Evolutionary conservation across 2,888 invertebrate species (phyloP).

Genomic region (Junonia oenone): DNA sequence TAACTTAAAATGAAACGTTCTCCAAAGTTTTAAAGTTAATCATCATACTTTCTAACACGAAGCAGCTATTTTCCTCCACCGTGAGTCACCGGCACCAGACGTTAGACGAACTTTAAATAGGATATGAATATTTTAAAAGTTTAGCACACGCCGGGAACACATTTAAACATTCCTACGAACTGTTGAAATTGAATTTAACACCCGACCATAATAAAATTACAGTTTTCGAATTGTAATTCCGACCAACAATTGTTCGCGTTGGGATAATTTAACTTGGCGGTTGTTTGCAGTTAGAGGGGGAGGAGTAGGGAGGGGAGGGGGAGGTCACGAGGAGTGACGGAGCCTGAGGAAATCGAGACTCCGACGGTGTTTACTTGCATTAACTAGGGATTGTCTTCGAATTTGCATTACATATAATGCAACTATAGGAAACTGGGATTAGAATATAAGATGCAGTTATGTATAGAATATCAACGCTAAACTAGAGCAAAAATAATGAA

Average conservation of each 20-base stretch:
- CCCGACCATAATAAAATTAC: background rate
- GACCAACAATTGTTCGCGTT: background rate
- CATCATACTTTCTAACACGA: background rate
- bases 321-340: background rate
- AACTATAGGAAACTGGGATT: background rate
- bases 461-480: too few relatives aligned
- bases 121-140: constrained; percentile 1
- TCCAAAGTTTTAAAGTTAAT: background rate
- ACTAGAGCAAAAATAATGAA: too few relatives aligned
- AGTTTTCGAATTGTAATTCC: background rate
- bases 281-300: background rate
- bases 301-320: background rate
- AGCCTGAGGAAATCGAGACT: background rate
- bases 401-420: background rate
- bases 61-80: background rate
- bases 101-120: background rate
- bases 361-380: background rate
- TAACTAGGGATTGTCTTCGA: background rate
- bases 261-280: constrained; percentile 2
- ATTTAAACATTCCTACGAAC: background rate
- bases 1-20: background rate
- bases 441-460: background rate
- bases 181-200: background rate
- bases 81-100: background rate
- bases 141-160: background rate